A percentile compares a stretch with the other conserved stretches of the same genome.
Conservation (phyloP, 2,113 vertebrate genomes). For the Carassius gibelio region DNA sequence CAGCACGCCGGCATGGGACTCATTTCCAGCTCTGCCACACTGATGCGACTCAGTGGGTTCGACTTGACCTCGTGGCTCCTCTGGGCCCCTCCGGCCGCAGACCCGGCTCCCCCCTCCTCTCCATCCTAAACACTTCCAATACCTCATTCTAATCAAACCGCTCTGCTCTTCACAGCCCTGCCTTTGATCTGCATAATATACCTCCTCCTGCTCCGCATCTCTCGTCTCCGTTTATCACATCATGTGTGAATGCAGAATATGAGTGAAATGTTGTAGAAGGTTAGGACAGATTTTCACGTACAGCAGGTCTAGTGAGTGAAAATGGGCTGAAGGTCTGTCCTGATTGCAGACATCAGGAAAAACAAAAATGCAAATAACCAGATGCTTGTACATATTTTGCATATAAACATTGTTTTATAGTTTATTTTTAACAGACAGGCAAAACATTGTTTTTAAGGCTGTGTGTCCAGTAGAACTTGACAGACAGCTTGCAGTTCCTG, state of each 20-base stretch:
- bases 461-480: too few relatives aligned
- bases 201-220: constrained; percentile 21
- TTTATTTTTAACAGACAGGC: neutral
- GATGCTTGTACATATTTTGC: neutral
- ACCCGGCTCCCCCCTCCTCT: neutral
- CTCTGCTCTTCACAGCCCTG: constrained; percentile 20
- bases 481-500: neutral
- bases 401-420: neutral
- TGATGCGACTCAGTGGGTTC: constrained; percentile 47
- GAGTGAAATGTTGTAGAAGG: constrained; percentile 9
- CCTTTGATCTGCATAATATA: constrained; percentile 48
- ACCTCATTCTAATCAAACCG: constrained; percentile 48
- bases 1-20: constrained; percentile 45
- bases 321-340: neutral
- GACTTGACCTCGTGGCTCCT: constrained; percentile 54
- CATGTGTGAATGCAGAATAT: constrained; percentile 18
- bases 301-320: neutral
- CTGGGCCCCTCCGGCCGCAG: constrained; percentile 40
- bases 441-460: neutral
- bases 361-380: neutral
- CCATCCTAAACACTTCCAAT: constrained; percentile 47
- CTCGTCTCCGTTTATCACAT: constrained; percentile 1
- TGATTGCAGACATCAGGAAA: neutral
- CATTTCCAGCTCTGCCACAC: constrained; percentile 55
- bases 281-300: constrained; percentile 15